phyloP scores from a whole-genome alignment of 2,113 vertebrate species.

The Heloderma charlesbogerti region DNA sequence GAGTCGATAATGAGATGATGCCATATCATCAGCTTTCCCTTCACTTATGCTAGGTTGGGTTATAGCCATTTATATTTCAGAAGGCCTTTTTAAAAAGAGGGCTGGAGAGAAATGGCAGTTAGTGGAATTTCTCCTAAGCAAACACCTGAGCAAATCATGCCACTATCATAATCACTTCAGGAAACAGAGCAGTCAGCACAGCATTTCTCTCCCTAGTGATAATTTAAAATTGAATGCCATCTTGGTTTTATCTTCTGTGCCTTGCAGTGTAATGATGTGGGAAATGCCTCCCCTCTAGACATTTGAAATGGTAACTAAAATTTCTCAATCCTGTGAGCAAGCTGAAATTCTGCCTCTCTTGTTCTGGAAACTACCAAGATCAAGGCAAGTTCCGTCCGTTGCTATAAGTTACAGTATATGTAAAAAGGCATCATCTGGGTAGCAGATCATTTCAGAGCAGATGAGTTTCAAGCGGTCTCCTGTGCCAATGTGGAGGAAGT shows the following conservation, averaged over 20 bases:
- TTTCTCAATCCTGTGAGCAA: not conserved
- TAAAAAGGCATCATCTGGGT: too few species aligned
- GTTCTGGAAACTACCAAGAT: not conserved
- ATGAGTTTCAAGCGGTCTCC: too few species aligned
- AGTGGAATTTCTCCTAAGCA: slow-evolving; percentile 32
- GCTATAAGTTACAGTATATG: too few species aligned
- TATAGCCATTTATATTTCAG: slow-evolving; percentile 32
- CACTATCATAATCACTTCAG: not conserved
- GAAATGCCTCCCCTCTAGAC: not conserved
- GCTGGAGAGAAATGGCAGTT: not conserved
- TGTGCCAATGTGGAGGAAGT: too few species aligned
- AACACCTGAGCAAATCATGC: not conserved
- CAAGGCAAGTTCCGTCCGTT: not conserved
- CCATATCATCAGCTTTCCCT: slow-evolving; percentile 26
- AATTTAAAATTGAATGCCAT: slow-evolving; percentile 31
- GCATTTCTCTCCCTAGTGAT: slow-evolving; percentile 19
- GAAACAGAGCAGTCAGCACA: slow-evolving; percentile 17
- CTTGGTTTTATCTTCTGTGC: slow-evolving; percentile 16
- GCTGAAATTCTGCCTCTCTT: not conserved
- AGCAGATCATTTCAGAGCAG: too few species aligned
- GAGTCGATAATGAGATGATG: not conserved
- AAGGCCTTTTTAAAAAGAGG: not conserved
- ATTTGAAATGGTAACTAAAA: slow-evolving; percentile 9
- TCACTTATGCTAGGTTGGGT: slow-evolving; percentile 31
- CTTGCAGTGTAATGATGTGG: not conserved